Evolutionary conservation across 2,797 vertebrate species (phyloP).

Genomic region (Toxotes lorentzi): DNA sequence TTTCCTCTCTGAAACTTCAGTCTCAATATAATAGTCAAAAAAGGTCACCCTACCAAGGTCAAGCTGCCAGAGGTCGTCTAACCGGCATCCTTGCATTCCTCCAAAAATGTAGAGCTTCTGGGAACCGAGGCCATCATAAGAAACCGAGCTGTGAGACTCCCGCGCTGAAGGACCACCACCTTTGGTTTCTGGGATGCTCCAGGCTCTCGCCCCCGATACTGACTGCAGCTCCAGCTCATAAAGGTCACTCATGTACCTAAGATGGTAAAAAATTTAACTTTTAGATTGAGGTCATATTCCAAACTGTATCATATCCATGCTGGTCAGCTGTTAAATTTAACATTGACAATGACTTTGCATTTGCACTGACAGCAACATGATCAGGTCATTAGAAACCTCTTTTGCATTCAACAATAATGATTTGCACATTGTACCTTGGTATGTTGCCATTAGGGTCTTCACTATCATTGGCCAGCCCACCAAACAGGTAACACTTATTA

Average conservation of each 20-base stretch:
- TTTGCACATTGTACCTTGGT: slow-evolving; percentile 86
- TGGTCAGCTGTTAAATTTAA: background rate
- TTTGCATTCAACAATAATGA: background rate
- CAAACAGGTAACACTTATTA: slow-evolving; percentile 97
- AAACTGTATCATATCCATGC: rapidly evolving
- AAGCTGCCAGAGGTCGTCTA: slow-evolving; percentile 96
- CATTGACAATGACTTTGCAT: background rate
- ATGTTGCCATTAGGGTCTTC: slow-evolving; percentile 96
- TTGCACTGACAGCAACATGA: background rate
- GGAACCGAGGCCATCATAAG: slow-evolving; percentile 87
- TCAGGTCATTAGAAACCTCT: background rate
- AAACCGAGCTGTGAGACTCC: slow-evolving; percentile 94
- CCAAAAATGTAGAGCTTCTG: slow-evolving; percentile 96
- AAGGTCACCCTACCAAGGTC: slow-evolving; percentile 87
- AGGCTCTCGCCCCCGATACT: slow-evolving; percentile 91
- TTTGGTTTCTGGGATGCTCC: slow-evolving; percentile 93
- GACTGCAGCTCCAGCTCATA: slow-evolving; percentile 96
- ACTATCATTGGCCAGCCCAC: slow-evolving; percentile 96
- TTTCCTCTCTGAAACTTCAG: background rate
- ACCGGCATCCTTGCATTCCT: slow-evolving; percentile 94
- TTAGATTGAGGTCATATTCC: background rate
- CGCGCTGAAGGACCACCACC: slow-evolving; percentile 90
- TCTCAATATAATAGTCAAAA: background rate
- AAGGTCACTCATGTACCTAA: slow-evolving; percentile 94
- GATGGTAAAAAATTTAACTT: background rate